These are phyloP conservation scores for Oscheius onirici DNA, from an alignment of 2,888 invertebrate species.

Conservation along the genomic window DNA sequence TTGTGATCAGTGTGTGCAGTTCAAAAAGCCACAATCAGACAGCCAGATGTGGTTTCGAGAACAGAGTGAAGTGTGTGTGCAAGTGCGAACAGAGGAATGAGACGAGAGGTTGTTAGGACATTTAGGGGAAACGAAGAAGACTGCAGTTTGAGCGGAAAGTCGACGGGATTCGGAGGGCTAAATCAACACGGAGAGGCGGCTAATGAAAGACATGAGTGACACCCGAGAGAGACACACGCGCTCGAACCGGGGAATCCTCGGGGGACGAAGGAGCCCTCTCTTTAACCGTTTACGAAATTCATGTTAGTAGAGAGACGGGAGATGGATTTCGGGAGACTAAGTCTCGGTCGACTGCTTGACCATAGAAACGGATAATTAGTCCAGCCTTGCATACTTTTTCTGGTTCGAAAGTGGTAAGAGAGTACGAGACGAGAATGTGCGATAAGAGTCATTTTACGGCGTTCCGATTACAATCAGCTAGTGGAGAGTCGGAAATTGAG, in stretches of 20 bases:
- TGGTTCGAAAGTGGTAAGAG: too few species aligned
- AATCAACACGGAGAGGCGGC: conserved; percentile 34
- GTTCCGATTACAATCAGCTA: too few species aligned
- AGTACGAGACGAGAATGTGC: too few species aligned
- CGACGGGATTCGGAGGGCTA: conserved; percentile 33
- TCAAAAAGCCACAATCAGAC: neutral
- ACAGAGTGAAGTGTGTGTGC: conserved; percentile 14
- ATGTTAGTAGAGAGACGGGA: neutral
- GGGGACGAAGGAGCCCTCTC: neutral
- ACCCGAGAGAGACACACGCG: conserved; percentile 25
- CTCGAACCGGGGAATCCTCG: conserved; percentile 13
- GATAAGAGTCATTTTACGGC: too few species aligned
- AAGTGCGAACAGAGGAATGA: conserved; percentile 19
- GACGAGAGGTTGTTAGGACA: neutral
- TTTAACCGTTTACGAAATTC: neutral
- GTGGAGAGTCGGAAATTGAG: too few species aligned
- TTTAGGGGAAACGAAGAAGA: neutral
- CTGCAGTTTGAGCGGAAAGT: neutral
- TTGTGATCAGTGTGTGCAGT: conserved; percentile 20
- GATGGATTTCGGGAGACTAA: too few species aligned
- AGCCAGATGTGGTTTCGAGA: neutral
- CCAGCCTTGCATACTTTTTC: too few species aligned
- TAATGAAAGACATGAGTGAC: conserved; percentile 38
- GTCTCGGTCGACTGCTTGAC: too few species aligned
- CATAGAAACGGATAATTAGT: too few species aligned